These are phyloP conservation scores for Amblyopsis hoosieri DNA, from an alignment of 2,797 vertebrate genomes.

Conservation along the genomic window DNA sequence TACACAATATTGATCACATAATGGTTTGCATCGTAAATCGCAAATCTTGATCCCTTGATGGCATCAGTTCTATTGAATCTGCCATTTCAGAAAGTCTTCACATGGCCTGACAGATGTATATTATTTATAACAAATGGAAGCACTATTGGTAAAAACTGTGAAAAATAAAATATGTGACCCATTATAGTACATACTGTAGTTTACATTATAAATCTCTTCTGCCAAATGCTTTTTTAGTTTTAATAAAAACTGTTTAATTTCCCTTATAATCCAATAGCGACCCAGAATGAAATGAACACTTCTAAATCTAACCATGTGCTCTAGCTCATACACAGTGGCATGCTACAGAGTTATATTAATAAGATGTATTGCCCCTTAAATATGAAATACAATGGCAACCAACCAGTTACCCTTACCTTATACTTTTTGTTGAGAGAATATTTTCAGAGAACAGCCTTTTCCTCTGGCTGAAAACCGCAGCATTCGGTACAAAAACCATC, in stretches of 20 bases:
- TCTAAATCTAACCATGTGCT: conserved; percentile 38
- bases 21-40: conserved; percentile 10
- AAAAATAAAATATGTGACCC: conserved; percentile 20
- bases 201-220: conserved; percentile 24
- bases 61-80: not conserved
- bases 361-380: not conserved
- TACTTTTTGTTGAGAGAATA: conserved; percentile 10
- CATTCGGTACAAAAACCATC: conserved; percentile 49
- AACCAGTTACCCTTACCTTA: conserved; percentile 52
- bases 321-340: conserved; percentile 12
- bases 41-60: not conserved
- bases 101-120: not conserved
- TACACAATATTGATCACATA: too few species aligned
- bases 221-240: conserved; percentile 23
- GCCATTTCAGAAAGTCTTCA: conserved; percentile 7
- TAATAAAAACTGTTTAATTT: conserved; percentile 70
- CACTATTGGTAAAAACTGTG: conserved; percentile 3
- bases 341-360: conserved; percentile 18
- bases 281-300: conserved; percentile 47
- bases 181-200: conserved; percentile 14
- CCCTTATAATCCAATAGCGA: conserved; percentile 53
- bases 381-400: conserved; percentile 19
- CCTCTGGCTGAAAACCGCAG: conserved; percentile 32
- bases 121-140: conserved; percentile 11
- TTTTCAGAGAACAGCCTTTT: conserved; percentile 20